These are phyloP conservation scores for Perodicticus potto DNA, from an alignment of 2,797 vertebrate genomes.

Conservation along the genomic window DNA sequence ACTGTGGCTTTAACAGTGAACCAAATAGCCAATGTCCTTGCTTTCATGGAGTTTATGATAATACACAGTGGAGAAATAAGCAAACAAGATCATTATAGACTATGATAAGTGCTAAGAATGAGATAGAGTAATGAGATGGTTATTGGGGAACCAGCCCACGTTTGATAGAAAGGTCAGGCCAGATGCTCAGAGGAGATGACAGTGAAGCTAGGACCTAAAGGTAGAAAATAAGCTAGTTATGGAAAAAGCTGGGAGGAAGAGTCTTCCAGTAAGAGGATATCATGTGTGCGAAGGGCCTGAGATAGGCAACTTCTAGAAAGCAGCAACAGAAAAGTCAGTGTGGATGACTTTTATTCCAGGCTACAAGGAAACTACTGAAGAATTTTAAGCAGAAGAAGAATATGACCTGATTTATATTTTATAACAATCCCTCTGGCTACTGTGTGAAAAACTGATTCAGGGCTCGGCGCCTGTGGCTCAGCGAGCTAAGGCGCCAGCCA, in stretches of 20 bases:
- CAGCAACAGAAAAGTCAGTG: neutral
- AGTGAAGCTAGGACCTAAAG: neutral
- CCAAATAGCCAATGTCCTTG: neutral
- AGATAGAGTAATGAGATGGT: neutral
- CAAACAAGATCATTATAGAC: neutral
- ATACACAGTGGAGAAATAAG: conserved; percentile 1
- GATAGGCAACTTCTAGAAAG: conserved; percentile 1
- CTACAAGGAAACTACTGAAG: neutral
- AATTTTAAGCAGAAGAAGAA: conserved; percentile 27
- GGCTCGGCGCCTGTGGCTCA: too few species aligned
- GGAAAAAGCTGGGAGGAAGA: conserved; percentile 13
- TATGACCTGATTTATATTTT: neutral
- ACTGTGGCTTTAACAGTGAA: neutral
- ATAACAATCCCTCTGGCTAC: neutral
- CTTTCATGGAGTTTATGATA: neutral
- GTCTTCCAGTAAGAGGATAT: neutral
- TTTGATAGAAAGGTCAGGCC: neutral
- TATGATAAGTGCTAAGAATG: neutral
- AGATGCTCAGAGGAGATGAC: neutral
- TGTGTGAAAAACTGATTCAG: neutral
- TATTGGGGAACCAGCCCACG: neutral
- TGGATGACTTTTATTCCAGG: neutral
- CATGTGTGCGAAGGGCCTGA: neutral
- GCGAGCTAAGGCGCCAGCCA: too few species aligned
- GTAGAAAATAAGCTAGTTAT: neutral